Evolutionary conservation across 2,797 vertebrate species (phyloP).

Genomic region (Loris lydekkerianus): DNA sequence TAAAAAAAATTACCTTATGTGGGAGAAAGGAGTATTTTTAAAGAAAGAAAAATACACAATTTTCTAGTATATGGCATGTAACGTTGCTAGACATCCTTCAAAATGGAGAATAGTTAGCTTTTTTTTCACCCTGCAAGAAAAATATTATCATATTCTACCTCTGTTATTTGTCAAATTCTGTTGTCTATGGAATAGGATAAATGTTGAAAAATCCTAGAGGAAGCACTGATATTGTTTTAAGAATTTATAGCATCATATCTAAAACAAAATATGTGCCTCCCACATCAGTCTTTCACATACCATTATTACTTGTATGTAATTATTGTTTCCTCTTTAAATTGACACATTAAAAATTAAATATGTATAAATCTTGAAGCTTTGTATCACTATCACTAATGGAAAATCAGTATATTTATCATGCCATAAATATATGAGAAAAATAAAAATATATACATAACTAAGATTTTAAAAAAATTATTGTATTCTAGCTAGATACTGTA

Average conservation of each 20-base stretch:
- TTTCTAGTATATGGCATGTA: not conserved
- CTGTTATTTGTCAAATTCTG: constrained; percentile 47
- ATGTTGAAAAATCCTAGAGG: not conserved
- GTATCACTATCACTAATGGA: not conserved
- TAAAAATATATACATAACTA: not conserved
- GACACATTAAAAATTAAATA: not conserved
- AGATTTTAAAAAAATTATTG: not conserved
- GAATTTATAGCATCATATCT: not conserved
- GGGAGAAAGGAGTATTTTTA: not conserved
- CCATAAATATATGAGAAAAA: not conserved
- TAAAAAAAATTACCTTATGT: constrained; percentile 28
- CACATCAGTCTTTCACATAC: not conserved
- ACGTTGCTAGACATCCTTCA: constrained; percentile 4
- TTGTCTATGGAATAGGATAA: not conserved
- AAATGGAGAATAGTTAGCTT: not conserved
- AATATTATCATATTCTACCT: not conserved
- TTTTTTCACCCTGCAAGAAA: not conserved
- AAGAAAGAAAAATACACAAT: not conserved
- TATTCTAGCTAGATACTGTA: not conserved
- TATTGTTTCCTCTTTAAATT: constrained; percentile 8
- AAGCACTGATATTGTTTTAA: not conserved
- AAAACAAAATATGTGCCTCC: not conserved
- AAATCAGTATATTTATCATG: not conserved
- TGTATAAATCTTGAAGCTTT: not conserved
- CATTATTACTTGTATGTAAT: not conserved